These are phyloP conservation scores for Archocentrus centrarchus DNA, from an alignment of 2,113 vertebrate genomes.

Conservation along the genomic window DNA sequence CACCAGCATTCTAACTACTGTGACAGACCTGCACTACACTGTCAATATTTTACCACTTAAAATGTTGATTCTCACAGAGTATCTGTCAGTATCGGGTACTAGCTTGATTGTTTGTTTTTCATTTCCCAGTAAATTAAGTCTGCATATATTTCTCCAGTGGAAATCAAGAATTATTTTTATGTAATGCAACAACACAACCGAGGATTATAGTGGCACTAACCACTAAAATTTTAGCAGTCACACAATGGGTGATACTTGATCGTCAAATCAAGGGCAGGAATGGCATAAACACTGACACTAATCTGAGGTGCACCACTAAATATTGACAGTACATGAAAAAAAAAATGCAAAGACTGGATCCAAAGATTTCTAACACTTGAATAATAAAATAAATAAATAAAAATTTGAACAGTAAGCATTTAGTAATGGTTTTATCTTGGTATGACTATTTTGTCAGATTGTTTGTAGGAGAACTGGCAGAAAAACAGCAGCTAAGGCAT, in stretches of 20 bases:
- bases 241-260: neutral
- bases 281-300: neutral
- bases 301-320: neutral
- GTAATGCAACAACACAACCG: neutral
- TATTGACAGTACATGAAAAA: neutral
- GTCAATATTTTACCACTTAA: neutral
- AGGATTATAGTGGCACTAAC: neutral
- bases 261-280: no score
- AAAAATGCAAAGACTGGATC: neutral
- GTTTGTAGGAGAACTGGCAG: neutral
- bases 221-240: neutral
- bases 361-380: neutral
- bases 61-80: neutral
- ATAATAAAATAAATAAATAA: neutral
- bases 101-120: neutral
- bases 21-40: neutral
- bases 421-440: neutral
- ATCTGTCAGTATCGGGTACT: neutral
- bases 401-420: neutral
- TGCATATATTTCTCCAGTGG: neutral
- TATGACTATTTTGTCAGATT: neutral
- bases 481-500: slow-evolving; percentile 1
- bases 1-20: neutral
- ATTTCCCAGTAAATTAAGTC: neutral
- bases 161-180: neutral